Conservation (phyloP, 2,888 invertebrate genomes). For the Acutogordius australiensis region DNA sequence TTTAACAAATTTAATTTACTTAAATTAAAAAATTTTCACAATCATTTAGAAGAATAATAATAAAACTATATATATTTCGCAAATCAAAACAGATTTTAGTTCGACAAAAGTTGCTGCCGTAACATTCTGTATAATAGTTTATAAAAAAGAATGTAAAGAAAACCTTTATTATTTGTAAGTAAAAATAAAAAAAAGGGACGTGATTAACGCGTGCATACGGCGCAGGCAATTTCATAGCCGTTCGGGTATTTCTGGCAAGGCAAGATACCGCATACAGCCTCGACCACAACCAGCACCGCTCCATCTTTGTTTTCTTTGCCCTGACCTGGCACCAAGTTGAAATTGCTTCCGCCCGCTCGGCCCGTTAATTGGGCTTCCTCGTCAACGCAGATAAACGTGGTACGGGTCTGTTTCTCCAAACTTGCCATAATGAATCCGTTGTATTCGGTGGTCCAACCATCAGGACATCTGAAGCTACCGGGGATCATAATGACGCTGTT, state of each 20-base stretch:
- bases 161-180: no score
- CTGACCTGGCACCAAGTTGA: neutral
- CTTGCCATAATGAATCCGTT: conserved; percentile 10
- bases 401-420: conserved; percentile 1
- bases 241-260: conserved; percentile 6
- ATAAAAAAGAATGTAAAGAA: no score
- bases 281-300: neutral
- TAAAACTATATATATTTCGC: no score
- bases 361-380: neutral
- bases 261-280: conserved; percentile 6
- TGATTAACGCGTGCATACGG: conserved; percentile 5
- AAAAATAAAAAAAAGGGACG: no score
- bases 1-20: no score
- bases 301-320: conserved; percentile 8
- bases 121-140: no score
- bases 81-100: no score
- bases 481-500: conserved; percentile 4
- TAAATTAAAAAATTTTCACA: no score
- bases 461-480: conserved; percentile 10
- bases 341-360: neutral
- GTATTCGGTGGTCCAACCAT: conserved; percentile 11
- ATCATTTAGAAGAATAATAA: no score
- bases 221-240: conserved; percentile 2
- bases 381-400: conserved; percentile 8
- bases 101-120: no score